phyloP scores from a whole-genome alignment of 2,113 vertebrate species.

The Laticauda laticaudata region DNA sequence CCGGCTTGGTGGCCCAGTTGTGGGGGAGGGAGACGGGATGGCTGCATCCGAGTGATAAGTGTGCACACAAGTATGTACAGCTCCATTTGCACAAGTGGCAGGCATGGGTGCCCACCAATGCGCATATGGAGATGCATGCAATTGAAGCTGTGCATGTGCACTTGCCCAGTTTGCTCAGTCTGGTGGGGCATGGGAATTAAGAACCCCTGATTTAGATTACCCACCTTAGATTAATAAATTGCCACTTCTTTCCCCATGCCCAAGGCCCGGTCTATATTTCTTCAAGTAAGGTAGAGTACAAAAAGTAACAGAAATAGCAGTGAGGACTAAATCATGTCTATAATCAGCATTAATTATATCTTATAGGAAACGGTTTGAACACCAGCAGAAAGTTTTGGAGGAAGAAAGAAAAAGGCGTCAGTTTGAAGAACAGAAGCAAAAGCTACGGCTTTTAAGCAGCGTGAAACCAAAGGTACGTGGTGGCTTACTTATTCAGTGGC shows the following conservation, averaged over 20 bases:
- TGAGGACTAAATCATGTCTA: not conserved
- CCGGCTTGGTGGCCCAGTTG: too few species aligned
- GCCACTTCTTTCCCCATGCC: not conserved
- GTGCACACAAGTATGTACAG: too few species aligned
- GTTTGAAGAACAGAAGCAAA: conserved; percentile 99
- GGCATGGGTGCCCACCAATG: too few species aligned
- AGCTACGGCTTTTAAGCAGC: conserved; percentile 92
- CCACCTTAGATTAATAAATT: not conserved
- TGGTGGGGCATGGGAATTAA: too few species aligned
- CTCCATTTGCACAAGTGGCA: too few species aligned
- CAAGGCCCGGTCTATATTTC: not conserved
- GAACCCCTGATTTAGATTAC: not conserved
- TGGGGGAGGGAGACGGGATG: too few species aligned
- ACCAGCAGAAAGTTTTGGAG: conserved; percentile 95
- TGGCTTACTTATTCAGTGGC: not conserved
- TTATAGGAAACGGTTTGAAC: conserved; percentile 85
- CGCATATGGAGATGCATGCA: too few species aligned
- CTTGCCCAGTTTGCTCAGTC: too few species aligned
- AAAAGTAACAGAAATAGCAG: not conserved
- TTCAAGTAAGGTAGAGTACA: not conserved
- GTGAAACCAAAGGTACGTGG: conserved; percentile 91
- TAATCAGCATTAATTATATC: conserved; percentile 1
- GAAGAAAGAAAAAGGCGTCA: conserved; percentile 95
- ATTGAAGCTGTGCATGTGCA: too few species aligned
- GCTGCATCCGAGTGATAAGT: too few species aligned